Conservation (phyloP, 2,888 invertebrate species). For the Odontothrips loti region DNA sequence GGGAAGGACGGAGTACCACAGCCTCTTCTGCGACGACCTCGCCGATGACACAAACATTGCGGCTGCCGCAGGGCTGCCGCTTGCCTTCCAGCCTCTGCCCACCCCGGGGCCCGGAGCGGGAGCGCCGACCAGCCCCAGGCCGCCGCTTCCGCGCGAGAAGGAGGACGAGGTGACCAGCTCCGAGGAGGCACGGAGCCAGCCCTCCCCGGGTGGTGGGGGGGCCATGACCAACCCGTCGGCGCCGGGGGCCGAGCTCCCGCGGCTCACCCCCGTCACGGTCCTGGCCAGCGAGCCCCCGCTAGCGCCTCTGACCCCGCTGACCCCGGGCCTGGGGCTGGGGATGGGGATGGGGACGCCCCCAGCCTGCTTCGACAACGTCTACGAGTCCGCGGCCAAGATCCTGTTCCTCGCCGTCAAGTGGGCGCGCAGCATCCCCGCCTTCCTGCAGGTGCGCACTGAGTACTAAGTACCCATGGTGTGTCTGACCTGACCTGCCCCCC, state of each 20-base stretch:
- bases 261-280: slow-evolving; percentile 4
- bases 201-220: slow-evolving; percentile 19
- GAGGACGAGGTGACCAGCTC: slow-evolving; percentile 75
- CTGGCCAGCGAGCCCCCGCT: neutral
- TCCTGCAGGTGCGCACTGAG: slow-evolving; percentile 57
- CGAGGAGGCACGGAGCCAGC: slow-evolving; percentile 54
- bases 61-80: slow-evolving; percentile 41
- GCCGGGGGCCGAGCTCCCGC: neutral
- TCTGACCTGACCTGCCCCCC: too few relatives aligned
- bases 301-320: neutral
- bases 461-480: too few relatives aligned
- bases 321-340: too few relatives aligned
- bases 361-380: slow-evolving; percentile 51
- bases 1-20: too few relatives aligned
- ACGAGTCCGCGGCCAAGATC: slow-evolving; percentile 70
- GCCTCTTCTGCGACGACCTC: neutral
- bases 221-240: neutral
- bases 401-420: slow-evolving; percentile 74
- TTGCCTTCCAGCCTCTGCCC: slow-evolving; percentile 43
- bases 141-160: slow-evolving; percentile 47
- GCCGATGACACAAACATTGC: neutral
- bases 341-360: neutral
- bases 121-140: slow-evolving; percentile 29
- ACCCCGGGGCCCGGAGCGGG: slow-evolving; percentile 33
- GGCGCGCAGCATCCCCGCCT: slow-evolving; percentile 72